A percentile compares a stretch with the other conserved stretches of the same genome.
Conservation (phyloP, 2,113 vertebrate species). For the Daubentonia madagascariensis region DNA sequence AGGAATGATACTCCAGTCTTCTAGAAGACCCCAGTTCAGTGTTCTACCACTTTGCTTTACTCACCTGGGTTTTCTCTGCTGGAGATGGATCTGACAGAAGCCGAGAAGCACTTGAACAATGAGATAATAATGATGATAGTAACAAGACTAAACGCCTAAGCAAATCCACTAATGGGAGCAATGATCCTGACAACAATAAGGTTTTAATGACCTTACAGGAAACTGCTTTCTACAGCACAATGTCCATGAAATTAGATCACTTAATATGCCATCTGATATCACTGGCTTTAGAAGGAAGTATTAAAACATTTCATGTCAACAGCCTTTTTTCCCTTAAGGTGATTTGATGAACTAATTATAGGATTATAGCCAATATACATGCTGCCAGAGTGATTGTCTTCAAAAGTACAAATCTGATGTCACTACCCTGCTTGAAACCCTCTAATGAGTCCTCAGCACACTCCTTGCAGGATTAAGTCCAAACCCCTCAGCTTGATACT, state of each 20-base stretch:
- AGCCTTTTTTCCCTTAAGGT: background rate
- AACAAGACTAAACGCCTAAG: background rate
- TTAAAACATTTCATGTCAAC: conserved; percentile 4
- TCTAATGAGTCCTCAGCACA: background rate
- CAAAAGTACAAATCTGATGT: background rate
- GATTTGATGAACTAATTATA: background rate
- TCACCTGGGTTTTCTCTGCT: background rate
- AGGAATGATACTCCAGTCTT: background rate
- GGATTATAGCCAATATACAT: background rate
- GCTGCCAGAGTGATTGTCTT: background rate
- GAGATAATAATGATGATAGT: background rate
- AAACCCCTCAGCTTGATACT: background rate
- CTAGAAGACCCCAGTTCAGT: background rate
- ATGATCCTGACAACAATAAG: background rate
- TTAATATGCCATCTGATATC: conserved; percentile 33
- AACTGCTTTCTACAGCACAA: conserved; percentile 40
- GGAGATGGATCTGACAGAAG: background rate
- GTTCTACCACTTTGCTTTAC: background rate
- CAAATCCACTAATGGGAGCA: conserved; percentile 22
- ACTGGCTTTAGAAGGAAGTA: conserved; percentile 43
- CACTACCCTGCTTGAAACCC: background rate
- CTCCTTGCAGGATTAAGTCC: background rate
- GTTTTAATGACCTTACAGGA: conserved; percentile 48
- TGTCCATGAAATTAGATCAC: conserved; percentile 37
- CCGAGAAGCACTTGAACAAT: background rate